Base-by-base conservation (phyloP, 2,888 invertebrate genomes). In the Torymus auratus region DNA sequence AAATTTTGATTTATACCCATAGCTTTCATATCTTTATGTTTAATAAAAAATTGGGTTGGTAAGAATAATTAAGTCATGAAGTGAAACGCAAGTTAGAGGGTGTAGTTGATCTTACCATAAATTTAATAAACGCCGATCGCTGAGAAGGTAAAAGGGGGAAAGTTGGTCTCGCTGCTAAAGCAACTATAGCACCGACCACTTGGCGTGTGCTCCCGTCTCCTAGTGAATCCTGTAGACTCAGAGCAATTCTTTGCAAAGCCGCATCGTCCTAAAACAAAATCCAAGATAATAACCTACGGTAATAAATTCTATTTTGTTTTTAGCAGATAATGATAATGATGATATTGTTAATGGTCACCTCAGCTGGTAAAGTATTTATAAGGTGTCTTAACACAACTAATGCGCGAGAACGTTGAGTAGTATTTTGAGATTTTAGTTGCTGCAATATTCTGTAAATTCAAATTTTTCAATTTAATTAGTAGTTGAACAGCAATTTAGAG, bases 341-440 rank as follows among this genome's bases (percentile, higher is more conserved):
- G 11, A 12, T 17, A 56, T 28, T 78, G 84, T 41, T 41, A 41
- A 41, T 41, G 7, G 41, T 41, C 41, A 89, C 89, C 83, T 90
- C 88, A 13, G 86, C 50, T 14, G 89, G 89, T 71, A 90, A 84
- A 14, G 89, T 89, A 78, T 90, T 89, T 80, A 89, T 89, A 5
- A 90, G 80, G 71, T 89, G 88, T 65, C 86, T 86, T 14, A 90
- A 83, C 17, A 90, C 84, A 14, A 89, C 84, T 55, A 90, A 80
- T 23, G 89, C 87, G 55, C 85, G 84, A 41, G 88, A 87, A 14
- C 89, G 86, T 7, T 88, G 85, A 67, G 75, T 82, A 23, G 83
- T 71, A n/a, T 84, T 75, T 4, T 86, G 87, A 23, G 88, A 87
- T 77, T 86, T 88, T 17, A 89, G 75, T 55, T 88, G 86, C 65